Conservation (phyloP, 2,797 vertebrate species). For the Esox masquinongy region DNA sequence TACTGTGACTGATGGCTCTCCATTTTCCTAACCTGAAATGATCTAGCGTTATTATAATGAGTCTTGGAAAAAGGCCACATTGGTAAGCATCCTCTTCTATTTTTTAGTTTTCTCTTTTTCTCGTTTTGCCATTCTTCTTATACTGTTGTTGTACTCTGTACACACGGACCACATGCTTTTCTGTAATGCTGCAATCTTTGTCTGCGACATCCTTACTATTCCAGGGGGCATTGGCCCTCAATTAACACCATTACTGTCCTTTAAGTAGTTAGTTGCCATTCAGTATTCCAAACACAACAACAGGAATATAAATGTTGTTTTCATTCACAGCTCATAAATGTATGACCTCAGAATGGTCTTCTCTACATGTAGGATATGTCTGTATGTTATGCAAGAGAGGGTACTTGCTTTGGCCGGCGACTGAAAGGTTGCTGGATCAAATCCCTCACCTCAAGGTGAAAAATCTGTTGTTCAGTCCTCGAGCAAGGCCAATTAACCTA, state of each 20-base stretch:
- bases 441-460: too few relatives aligned
- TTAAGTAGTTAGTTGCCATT: background rate
- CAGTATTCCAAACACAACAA: constrained; percentile 11
- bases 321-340: too few relatives aligned
- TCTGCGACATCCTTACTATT: constrained; percentile 5
- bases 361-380: background rate
- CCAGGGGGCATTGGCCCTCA: background rate
- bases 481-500: too few relatives aligned
- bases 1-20: constrained; percentile 62
- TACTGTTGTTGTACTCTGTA: constrained; percentile 42
- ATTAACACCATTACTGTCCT: background rate
- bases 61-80: constrained; percentile 55
- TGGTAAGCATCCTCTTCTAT: constrained; percentile 52
- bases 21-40: constrained; percentile 69
- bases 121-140: constrained; percentile 45
- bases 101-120: constrained; percentile 28
- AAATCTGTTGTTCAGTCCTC: too few relatives aligned
- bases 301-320: background rate
- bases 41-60: constrained; percentile 72
- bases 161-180: constrained; percentile 43
- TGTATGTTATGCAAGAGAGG: background rate
- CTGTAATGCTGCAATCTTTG: constrained; percentile 13
- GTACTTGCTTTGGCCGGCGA: too few relatives aligned
- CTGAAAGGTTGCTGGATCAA: too few relatives aligned
- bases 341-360: background rate